Evolutionary conservation across 2,797 vertebrate genomes (phyloP).

Genomic region (Pelodytes ibericus): DNA sequence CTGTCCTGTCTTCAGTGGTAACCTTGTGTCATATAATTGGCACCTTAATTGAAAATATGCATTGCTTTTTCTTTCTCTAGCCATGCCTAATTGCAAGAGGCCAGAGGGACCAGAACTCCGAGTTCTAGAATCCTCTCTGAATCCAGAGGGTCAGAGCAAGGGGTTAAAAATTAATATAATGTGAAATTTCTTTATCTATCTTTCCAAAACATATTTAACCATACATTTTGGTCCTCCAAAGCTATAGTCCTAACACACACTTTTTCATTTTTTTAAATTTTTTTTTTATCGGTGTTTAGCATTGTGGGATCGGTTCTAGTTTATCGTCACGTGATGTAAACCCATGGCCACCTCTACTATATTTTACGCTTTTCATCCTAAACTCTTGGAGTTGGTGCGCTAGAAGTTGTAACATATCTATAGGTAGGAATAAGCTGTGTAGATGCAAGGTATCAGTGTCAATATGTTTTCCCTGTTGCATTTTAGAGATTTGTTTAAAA

Average conservation of each 20-base stretch:
- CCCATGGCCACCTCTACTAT: background rate
- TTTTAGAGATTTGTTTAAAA: background rate
- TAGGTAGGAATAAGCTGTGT: background rate
- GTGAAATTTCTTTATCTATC: background rate
- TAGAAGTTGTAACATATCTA: conserved; percentile 3
- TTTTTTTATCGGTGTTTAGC: too few species aligned
- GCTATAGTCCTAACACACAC: background rate
- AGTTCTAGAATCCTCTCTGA: background rate
- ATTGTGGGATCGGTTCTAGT: conserved; percentile 1
- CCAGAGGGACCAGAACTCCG: conserved; percentile 18
- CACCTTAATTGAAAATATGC: conserved; percentile 47
- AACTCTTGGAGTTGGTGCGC: conserved; percentile 13
- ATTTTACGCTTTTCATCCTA: background rate
- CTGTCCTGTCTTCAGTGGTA: conserved; percentile 17
- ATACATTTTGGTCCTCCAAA: conserved; percentile 3
- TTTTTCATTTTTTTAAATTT: background rate
- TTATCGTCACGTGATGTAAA: conserved; percentile 13
- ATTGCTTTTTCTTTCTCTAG: conserved; percentile 37
- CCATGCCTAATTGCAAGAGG: conserved; percentile 21
- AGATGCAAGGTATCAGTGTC: background rate
- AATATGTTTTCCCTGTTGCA: background rate
- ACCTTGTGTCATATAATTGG: conserved; percentile 18
- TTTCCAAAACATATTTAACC: background rate
- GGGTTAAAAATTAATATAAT: background rate
- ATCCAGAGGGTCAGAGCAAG: background rate